These are phyloP conservation scores for Galeruca laticollis DNA, from an alignment of 2,888 invertebrate genomes.

Conservation along the genomic window DNA sequence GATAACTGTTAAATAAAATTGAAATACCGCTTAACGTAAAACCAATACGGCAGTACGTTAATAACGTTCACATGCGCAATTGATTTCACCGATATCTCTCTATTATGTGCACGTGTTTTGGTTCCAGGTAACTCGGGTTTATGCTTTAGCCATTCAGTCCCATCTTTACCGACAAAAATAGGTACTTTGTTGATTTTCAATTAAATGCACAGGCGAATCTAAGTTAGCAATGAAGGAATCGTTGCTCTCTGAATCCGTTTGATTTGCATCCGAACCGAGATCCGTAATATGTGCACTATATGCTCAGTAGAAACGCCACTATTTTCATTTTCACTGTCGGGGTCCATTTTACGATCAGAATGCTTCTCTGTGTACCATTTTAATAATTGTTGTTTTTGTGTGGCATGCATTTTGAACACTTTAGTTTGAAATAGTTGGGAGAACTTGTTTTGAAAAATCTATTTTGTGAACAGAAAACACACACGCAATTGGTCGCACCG, in stretches of 20 bases:
- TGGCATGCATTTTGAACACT: background rate
- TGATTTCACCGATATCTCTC: background rate
- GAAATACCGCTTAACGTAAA: no score
- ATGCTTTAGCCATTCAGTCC: no score
- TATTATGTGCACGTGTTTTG: background rate
- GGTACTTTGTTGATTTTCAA: no score
- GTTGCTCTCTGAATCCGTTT: background rate
- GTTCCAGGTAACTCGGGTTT: background rate
- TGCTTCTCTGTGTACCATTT: background rate
- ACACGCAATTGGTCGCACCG: no score
- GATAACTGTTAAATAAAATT: no score
- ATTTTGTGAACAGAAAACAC: no score
- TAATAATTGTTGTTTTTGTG: background rate
- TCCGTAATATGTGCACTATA: background rate
- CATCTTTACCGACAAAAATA: background rate
- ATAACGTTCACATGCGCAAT: no score
- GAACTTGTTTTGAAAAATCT: background rate
- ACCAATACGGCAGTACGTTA: no score
- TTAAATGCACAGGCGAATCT: no score
- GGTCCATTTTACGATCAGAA: no score
- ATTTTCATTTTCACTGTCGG: no score
- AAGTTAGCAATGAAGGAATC: background rate
- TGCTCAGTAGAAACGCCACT: no score
- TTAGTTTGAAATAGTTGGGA: background rate
- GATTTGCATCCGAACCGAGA: background rate